These are phyloP conservation scores for Venturia canescens DNA, from an alignment of 1,140 invertebrate species.

Conservation along the genomic window DNA sequence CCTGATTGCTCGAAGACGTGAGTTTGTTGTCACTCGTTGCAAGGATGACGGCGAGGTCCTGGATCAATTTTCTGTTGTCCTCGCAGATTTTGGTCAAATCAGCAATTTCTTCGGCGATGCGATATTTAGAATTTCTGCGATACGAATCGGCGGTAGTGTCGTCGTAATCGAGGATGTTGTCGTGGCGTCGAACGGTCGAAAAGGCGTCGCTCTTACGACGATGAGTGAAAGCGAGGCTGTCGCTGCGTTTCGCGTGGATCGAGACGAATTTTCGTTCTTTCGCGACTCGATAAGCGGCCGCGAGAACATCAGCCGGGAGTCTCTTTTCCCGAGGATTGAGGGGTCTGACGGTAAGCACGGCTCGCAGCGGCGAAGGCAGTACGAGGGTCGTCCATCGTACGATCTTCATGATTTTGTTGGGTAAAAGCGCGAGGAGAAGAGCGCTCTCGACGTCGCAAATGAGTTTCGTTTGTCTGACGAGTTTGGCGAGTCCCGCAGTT, in stretches of 20 bases:
- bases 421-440: conserved; percentile 83
- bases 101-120: conserved; percentile 60
- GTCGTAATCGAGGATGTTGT: conserved; percentile 52
- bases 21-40: too few relatives aligned
- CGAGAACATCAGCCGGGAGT: conserved; percentile 85
- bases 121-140: conserved; percentile 43
- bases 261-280: conserved; percentile 79
- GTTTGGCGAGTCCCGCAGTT: conserved; percentile 85
- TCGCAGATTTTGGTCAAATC: conserved; percentile 68
- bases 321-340: conserved; percentile 88
- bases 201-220: conserved; percentile 57
- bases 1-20: too few relatives aligned
- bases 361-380: conserved; percentile 86
- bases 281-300: conserved; percentile 85
- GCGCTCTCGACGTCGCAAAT: conserved; percentile 86
- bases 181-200: conserved; percentile 41
- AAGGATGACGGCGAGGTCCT: conserved; percentile 56
- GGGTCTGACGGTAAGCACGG: conserved; percentile 87
- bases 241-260: conserved; percentile 55
- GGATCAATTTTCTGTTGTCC: conserved; percentile 65
- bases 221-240: conserved; percentile 48
- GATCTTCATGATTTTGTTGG: conserved; percentile 82
- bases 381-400: conserved; percentile 86
- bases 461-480: conserved; percentile 87
- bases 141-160: conserved; percentile 8